Evolutionary conservation across 2,888 invertebrate genomes (phyloP).

Genomic region (Tridacna gigas): DNA sequence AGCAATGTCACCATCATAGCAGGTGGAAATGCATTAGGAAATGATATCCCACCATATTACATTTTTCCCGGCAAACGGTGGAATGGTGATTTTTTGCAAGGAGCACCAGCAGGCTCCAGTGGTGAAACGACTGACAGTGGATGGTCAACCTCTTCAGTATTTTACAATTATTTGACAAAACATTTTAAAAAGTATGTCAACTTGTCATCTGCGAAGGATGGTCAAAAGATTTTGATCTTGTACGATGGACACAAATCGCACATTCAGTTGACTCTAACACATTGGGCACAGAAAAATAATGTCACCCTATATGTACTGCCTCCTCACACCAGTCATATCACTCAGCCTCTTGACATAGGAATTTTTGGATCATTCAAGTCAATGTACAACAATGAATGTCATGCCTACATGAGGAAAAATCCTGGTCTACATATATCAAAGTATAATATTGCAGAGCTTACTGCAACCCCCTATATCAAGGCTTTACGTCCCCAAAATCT

Average conservation of each 20-base stretch:
- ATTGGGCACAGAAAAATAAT: conserved; percentile 38
- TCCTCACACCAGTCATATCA: conserved; percentile 47
- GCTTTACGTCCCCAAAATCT: background rate
- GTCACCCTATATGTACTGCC: conserved; percentile 48
- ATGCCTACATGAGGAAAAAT: conserved; percentile 33
- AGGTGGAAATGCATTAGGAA: conserved; percentile 59
- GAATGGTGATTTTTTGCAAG: conserved; percentile 50
- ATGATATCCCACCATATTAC: conserved; percentile 55
- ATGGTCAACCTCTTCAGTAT: conserved; percentile 68
- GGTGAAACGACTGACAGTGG: conserved; percentile 65
- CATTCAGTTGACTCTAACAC: too few species aligned
- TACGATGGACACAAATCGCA: conserved; percentile 63
- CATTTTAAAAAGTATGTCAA: too few species aligned
- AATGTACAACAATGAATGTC: conserved; percentile 38
- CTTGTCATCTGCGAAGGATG: conserved; percentile 57
- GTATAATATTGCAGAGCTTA: conserved; percentile 26
- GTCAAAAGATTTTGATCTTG: conserved; percentile 65
- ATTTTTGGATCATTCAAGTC: conserved; percentile 56
- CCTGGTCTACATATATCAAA: conserved; percentile 26
- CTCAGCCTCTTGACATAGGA: conserved; percentile 50
- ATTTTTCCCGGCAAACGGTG: conserved; percentile 66
- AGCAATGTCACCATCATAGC: conserved; percentile 41
- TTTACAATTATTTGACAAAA: conserved; percentile 55
- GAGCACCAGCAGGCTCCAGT: conserved; percentile 44
- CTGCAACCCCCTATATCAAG: conserved; percentile 8